Evolutionary conservation across 2,888 invertebrate genomes (phyloP), one percentile per base, ranked within the genome.

Genomic region (Dexiosoma caninum): DNA sequence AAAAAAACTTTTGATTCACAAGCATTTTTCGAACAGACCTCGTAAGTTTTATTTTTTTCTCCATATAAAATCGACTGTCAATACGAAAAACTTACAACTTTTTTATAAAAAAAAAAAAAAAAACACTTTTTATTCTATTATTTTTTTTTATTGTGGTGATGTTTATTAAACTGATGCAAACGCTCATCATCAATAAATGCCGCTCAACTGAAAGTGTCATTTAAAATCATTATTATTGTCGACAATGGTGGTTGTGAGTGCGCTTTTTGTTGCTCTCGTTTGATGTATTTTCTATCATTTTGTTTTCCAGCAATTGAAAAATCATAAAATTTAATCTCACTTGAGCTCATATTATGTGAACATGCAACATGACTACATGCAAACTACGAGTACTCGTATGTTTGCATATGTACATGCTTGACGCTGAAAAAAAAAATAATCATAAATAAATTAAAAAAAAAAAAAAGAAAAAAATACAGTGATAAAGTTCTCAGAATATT

Each of bases 281-380:
- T 16, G 30, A 60, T 53, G 40, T 64, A 66, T 37, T 76, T 59
- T 42, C n/a, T n/a, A 42, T 46, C 16, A 69, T 55, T 69, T 53
- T 19, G 10, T 49, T 76, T 35, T 64, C 40, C 57, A 21, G 23
- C 77, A 78, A 71, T 78, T 71, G 59, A 64, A 78, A 78, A 78
- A 66, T 71, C 70, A 71, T 78, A 78, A 78, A 71, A 57, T 57
- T 66, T n/a, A 71, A 71, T n/a, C n/a, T n/a, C n/a, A n/a, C n/a
- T n/a, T n/a, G n/a, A n/a, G n/a, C n/a, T n/a, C n/a, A n/a, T n/a
- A n/a, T n/a, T n/a, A n/a, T n/a, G n/a, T n/a, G 51, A 12, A 35
- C 23, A 60, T n/a, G n/a, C n/a, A 4, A 49, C 37, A 49, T 21
- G 8, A 37, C 10, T n/a, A n/a, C n/a, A n/a, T n/a, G n/a, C n/a